Conservation (phyloP, 2,113 vertebrate species). For the Paramormyrops kingsleyae region DNA sequence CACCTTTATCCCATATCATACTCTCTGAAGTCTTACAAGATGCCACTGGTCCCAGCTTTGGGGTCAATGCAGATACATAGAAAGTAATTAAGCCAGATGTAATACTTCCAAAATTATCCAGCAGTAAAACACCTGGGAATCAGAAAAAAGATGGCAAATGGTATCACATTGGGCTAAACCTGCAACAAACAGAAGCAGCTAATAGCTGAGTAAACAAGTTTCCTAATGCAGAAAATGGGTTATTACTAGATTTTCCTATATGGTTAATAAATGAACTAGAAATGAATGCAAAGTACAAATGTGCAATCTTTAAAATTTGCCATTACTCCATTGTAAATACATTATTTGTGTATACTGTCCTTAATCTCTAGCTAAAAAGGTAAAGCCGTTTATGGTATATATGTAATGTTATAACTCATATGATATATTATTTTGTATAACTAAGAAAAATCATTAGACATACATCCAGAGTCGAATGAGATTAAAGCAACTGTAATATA, state of each 20-base stretch:
- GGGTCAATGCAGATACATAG: constrained; percentile 39
- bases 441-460: neutral
- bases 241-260: neutral
- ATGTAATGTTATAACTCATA: neutral
- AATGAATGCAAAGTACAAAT: neutral
- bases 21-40: constrained; percentile 27
- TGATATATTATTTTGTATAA: neutral
- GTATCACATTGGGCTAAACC: neutral
- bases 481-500: neutral
- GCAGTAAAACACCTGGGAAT: constrained; percentile 18
- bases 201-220: neutral
- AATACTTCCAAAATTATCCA: constrained; percentile 2
- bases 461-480: neutral
- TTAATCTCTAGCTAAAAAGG: neutral
- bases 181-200: neutral
- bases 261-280: neutral
- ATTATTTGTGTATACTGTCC: neutral
- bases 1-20: neutral
- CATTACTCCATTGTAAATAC: neutral
- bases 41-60: neutral
- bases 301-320: neutral
- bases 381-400: neutral
- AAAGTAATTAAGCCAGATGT: constrained; percentile 48
- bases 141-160: constrained; percentile 22
- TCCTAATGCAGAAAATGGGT: neutral